Base-by-base conservation (phyloP, 2,888 invertebrate genomes). In the Monochamus alternatus region DNA sequence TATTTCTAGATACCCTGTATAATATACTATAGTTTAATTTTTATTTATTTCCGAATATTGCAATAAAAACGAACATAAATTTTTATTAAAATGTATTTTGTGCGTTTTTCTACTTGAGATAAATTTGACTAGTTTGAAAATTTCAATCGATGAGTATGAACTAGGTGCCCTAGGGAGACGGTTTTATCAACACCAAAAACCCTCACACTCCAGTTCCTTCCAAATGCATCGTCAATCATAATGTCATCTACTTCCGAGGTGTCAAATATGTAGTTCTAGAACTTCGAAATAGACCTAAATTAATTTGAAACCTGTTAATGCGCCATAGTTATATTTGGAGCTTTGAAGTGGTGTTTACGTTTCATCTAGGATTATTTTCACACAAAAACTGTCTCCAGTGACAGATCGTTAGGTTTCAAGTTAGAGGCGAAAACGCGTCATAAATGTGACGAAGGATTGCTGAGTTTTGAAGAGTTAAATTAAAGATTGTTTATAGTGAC, bases 171-270 rank as follows among this genome's bases (percentile, higher is more conserved):
- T 47, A 47, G 12, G 0, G 10, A 78, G 78, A 73, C 72, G 78
- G 81, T 80, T 83, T 81, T 80, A 83, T 82, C 82, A 83, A 80
- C 82, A 81, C 80, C 77, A 78, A 79, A 82, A 82, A 82, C 82
- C 81, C 67, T 76, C 73, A 73, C 74, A 68, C 75, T 64, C 30
- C 66, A 78, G 73, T 80, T 81, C 79, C 81, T 71, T 66, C 22
- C 75, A 75, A 76, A 75, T 73, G 69, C 72, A 63, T 79, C 79
- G 77, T 79, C 79, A 77, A 79, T 79, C 79, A 79, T 73, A 68
- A 69, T 74, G 77, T 77, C 76, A 59, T 63, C 72, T 72, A 47
- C 31, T 60, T 60, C 43, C 60, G 31, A 47, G 12, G 31, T 44
- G 68, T 72, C 63, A 67, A 63, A 58, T 51, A 43, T 32, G 67